phyloP scores from a whole-genome alignment of 2,113 vertebrate genomes.

The Felis catus region F.catus_Fca126_mat1.0 CM031419.1:10027501-10028000 shows the following conservation, averaged over 20 bases:
- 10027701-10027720: neutral
- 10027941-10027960: neutral
- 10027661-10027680: too few relatives aligned
- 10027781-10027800: neutral
- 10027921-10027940: neutral
- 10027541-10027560: too few relatives aligned
- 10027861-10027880: constrained; percentile 70
- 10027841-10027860: constrained; percentile 56
- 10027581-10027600: too few relatives aligned
- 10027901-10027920: constrained; percentile 1
- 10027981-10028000: neutral
- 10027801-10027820: constrained; percentile 63
- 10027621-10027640: too few relatives aligned
- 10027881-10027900: constrained; percentile 56
- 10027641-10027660: too few relatives aligned
- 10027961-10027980: neutral
- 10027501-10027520: too few relatives aligned
- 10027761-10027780: neutral
- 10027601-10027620: too few relatives aligned
- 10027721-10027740: neutral
- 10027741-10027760: neutral
- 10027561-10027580: too few relatives aligned
- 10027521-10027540: too few relatives aligned
- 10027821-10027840: constrained; percentile 45
- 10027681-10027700: neutral